Conservation (phyloP, 2,797 vertebrate genomes). For the Acomys russatus region DNA sequence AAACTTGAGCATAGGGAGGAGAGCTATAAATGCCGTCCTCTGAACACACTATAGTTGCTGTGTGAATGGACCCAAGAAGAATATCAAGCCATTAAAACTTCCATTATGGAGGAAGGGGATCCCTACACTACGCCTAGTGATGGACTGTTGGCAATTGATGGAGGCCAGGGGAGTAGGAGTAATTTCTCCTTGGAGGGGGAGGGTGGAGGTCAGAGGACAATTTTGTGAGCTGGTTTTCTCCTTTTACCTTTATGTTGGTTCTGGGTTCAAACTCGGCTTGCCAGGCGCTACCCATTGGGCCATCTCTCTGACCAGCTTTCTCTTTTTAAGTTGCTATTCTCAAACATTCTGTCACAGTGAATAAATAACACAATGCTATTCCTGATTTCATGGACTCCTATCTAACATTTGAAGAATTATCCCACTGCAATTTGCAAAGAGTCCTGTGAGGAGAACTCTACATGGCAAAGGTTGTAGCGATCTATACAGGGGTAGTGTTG, state of each 20-base stretch:
- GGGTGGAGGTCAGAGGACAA: not conserved
- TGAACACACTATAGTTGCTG: not conserved
- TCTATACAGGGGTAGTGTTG: not conserved
- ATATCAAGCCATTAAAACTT: not conserved
- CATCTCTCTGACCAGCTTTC: not conserved
- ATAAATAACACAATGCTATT: not conserved
- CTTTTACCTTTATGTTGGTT: not conserved
- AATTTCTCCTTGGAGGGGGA: not conserved
- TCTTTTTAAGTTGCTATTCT: not conserved
- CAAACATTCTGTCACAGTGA: not conserved
- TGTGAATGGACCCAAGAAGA: not conserved
- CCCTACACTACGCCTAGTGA: not conserved
- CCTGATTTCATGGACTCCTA: not conserved
- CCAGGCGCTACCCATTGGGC: no score
- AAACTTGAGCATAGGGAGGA: no score
- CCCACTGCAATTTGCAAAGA: not conserved
- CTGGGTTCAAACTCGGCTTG: not conserved
- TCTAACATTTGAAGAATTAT: not conserved
- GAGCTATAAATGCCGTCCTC: not conserved
- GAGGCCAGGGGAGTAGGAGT: no score
- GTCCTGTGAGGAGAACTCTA: not conserved
- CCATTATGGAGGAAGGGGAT: not conserved
- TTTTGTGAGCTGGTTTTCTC: not conserved
- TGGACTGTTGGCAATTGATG: not conserved
- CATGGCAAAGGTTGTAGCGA: not conserved